A percentile compares a stretch with the other conserved stretches of the same genome.
These are phyloP conservation scores for Schizothorax lantsangensis DNA, from an alignment of 2,797 vertebrate species.

Conservation along the genomic window DNA sequence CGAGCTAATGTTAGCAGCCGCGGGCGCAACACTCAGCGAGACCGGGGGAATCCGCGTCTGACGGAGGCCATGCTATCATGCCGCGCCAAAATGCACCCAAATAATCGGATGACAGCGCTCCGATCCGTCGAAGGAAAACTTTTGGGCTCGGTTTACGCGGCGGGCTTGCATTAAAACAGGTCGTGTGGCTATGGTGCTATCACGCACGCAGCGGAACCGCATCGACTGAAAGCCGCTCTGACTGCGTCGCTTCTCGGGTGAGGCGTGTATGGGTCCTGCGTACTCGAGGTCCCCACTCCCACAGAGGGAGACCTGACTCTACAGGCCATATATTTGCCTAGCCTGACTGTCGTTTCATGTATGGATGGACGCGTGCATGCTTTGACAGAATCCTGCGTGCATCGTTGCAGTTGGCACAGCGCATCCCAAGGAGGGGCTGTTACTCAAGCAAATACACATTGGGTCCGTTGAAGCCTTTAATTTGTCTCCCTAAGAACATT, in stretches of 20 bases:
- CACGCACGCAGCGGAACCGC: constrained; percentile 72
- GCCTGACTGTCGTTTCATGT: constrained; percentile 64
- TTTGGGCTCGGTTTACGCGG: constrained; percentile 72
- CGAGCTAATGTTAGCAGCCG: constrained; percentile 73
- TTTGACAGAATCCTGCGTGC: constrained; percentile 59
- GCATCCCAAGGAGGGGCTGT: constrained; percentile 64
- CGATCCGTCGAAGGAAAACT: constrained; percentile 76
- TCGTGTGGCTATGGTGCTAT: constrained; percentile 70
- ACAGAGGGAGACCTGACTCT: constrained; percentile 70
- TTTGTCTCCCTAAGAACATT: constrained; percentile 62
- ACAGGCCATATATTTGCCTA: constrained; percentile 75
- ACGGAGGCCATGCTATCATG: constrained; percentile 72
- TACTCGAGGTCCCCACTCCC: constrained; percentile 78
- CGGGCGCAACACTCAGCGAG: constrained; percentile 71
- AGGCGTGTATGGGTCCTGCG: constrained; percentile 81
- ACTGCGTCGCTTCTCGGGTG: constrained; percentile 73
- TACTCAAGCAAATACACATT: constrained; percentile 58
- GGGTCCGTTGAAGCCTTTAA: constrained; percentile 49
- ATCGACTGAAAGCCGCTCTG: constrained; percentile 78
- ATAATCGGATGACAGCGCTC: constrained; percentile 75
- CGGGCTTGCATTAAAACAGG: constrained; percentile 68
- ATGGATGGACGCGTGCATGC: constrained; percentile 69
- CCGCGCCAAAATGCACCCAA: constrained; percentile 69
- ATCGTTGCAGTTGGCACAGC: constrained; percentile 65
- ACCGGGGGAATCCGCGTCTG: constrained; percentile 70